A percentile compares a stretch with the other conserved stretches of the same genome.
Conservation (phyloP, 2,113 vertebrate genomes). For the Caloenas nicobarica region DNA sequence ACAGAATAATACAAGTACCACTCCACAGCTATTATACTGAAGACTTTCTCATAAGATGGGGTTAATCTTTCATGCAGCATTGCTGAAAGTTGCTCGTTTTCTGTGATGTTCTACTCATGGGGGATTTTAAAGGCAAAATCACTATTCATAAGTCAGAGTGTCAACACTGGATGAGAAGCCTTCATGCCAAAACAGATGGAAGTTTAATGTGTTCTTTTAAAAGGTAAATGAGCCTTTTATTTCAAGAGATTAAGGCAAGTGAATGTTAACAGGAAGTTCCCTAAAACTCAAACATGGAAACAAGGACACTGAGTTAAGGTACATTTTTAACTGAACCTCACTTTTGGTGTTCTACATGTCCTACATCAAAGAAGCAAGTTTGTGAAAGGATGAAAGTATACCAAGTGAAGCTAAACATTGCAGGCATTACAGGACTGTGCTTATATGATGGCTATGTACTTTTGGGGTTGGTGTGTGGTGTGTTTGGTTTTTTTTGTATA, state of each 20-base stretch:
- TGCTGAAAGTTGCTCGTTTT: background rate
- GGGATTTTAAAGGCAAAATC: background rate
- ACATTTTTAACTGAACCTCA: rapidly evolving
- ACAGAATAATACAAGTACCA: background rate
- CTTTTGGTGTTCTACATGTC: background rate
- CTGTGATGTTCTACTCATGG: too few relatives aligned
- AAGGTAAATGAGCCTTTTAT: background rate
- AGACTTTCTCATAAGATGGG: background rate
- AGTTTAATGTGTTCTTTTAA: background rate
- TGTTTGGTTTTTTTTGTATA: background rate
- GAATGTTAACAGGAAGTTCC: background rate
- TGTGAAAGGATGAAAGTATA: background rate
- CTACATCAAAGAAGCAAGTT: background rate
- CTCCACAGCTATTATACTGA: rapidly evolving
- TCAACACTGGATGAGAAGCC: background rate
- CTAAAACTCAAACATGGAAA: background rate
- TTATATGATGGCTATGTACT: background rate
- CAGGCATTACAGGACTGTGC: background rate
- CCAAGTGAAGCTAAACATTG: background rate
- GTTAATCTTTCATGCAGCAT: background rate
- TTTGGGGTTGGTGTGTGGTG: too few relatives aligned
- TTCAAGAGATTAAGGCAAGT: background rate
- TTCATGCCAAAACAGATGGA: background rate
- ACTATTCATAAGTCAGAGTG: background rate
- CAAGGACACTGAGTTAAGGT: background rate